Conservation (phyloP, 1,140 invertebrate genomes). For the Cyrtorhinus lividipennis region DNA sequence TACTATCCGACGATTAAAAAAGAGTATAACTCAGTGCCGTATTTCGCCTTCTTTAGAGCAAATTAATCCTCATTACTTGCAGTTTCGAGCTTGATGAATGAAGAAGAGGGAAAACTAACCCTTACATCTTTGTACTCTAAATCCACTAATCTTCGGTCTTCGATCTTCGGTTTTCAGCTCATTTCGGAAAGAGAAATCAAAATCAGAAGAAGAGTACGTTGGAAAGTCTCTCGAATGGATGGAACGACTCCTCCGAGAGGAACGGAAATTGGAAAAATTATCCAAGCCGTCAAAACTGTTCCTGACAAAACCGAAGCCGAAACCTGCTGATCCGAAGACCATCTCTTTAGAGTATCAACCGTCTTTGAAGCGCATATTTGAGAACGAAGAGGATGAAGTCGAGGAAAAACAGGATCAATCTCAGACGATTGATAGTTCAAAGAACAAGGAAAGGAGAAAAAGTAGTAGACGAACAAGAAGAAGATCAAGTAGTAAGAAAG, state of each 20-base stretch:
- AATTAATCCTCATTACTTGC: background rate
- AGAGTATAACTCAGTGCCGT: background rate
- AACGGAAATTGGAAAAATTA: background rate
- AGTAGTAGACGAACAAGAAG: background rate
- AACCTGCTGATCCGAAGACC: background rate
- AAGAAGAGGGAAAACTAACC: too few species aligned
- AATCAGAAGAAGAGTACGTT: background rate
- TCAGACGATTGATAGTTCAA: background rate
- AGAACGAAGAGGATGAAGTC: background rate
- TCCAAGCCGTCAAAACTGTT: background rate
- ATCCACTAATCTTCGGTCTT: too few species aligned
- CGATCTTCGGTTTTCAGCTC: too few species aligned
- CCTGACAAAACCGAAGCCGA: background rate
- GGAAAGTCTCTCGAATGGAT: background rate
- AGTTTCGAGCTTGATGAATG: background rate
- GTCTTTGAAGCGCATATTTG: too few species aligned
- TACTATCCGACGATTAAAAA: background rate
- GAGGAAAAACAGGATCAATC: background rate
- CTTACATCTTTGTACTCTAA: too few species aligned
- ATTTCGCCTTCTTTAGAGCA: background rate
- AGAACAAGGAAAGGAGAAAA: background rate
- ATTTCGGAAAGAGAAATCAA: background rate
- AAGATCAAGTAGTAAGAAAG: background rate
- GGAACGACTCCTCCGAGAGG: background rate
- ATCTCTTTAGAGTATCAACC: background rate